Conservation (phyloP, 2,888 invertebrate genomes). For the Aphodius sticticus region DNA sequence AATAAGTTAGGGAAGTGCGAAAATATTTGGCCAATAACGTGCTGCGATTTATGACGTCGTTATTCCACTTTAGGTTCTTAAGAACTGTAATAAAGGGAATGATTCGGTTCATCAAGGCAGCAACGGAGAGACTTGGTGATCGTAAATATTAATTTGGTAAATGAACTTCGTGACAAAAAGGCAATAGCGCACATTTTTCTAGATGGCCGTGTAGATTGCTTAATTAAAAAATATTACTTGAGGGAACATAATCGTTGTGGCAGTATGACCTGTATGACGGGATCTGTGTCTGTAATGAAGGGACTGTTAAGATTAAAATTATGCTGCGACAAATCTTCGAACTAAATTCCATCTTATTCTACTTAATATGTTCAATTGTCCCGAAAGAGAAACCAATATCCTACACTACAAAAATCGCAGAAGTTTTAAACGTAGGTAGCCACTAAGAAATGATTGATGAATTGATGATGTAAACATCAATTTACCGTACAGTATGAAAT, state of each 20-base stretch:
- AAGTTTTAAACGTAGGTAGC: no score
- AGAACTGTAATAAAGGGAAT: not conserved
- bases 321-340: no score
- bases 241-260: not conserved
- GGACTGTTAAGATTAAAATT: no score
- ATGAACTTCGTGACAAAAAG: not conserved
- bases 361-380: no score
- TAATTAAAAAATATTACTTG: not conserved
- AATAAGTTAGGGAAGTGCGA: no score
- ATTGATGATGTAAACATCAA: no score
- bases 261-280: not conserved
- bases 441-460: no score
- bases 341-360: no score
- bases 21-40: not conserved
- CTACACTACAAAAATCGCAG: no score
- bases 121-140: not conserved
- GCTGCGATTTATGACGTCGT: not conserved
- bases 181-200: not conserved
- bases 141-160: slow-evolving; percentile 4
- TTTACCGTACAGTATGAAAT: no score
- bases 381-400: no score
- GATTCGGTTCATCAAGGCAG: not conserved
- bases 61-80: not conserved
- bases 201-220: not conserved
- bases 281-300: no score